Percentiles rank a stretch among this genome's conserved stretches.
These are phyloP conservation scores for Drosophila testacea DNA, from an alignment of 2,888 invertebrate species.

Conservation along the genomic window DNA sequence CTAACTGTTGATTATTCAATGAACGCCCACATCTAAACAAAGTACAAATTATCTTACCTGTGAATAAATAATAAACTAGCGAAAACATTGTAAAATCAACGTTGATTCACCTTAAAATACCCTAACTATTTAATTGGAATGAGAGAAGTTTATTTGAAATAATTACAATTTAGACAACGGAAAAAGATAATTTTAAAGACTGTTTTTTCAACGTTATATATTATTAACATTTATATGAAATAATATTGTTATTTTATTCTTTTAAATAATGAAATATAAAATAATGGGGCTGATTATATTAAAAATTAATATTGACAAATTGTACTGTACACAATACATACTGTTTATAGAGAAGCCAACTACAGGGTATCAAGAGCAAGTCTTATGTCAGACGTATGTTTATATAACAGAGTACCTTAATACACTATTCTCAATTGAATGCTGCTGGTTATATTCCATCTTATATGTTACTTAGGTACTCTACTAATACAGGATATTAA, in stretches of 20 bases:
- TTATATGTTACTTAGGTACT: neutral
- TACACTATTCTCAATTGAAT: neutral
- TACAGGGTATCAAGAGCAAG: neutral
- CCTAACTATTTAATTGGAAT: neutral
- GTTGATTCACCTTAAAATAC: constrained; percentile 3
- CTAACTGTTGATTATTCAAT: constrained; percentile 40
- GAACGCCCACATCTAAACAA: constrained; percentile 41
- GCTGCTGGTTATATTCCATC: neutral
- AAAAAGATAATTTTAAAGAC: too few species aligned
- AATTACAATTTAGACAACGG: neutral
- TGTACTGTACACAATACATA: neutral
- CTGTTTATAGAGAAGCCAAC: neutral
- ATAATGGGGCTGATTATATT: too few species aligned
- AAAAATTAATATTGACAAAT: too few species aligned
- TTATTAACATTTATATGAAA: too few species aligned
- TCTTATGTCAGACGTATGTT: neutral
- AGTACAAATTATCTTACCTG: constrained; percentile 42
- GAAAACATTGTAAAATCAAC: neutral
- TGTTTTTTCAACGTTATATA: too few species aligned
- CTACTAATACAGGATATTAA: neutral
- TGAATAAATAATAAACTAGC: constrained; percentile 8
- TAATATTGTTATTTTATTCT: too few species aligned
- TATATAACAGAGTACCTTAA: neutral
- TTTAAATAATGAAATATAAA: too few species aligned
- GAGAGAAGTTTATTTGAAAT: neutral